Base-by-base conservation (phyloP, 2,797 vertebrate genomes). In the Alosa sapidissima region DNA sequence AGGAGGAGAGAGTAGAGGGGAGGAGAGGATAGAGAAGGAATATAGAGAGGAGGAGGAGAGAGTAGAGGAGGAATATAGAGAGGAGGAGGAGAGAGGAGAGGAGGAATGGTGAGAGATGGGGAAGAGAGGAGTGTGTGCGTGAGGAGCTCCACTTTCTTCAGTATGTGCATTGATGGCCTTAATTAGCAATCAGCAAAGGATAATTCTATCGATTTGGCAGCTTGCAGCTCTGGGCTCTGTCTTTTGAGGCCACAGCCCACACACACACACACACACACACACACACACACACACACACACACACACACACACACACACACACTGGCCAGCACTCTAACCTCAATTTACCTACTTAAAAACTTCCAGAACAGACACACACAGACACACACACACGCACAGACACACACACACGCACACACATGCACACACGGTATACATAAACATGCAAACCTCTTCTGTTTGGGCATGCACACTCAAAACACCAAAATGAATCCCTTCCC, bases 101-200 rank as follows among this genome's bases (percentile, higher is more conserved):
- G 54, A n/a, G 19, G 41, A 51, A 11, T 10, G 1, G 41, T 9
- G 47, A 33, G 28, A 16, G 47, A 16, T 45, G 21, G 14, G 54
- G 65, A 5, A 21, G 14, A 13, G 81, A 65, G 3, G 28, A 52
- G 48, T 52, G 33, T 21, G 21, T 65, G 62, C 28, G 62, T 65
- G 24, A 33, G 24, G 6, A 13, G 62, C 9, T 13, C 62, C 62
- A 33, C 62, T 65, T 24, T 65, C 62, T 11, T 33, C 62, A 65
- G 89, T 89, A 81, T 87, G 91, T 54, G 82, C 90, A 92, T 93
- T 93, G 92, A 93, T 92, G 91, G 90, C 89, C 89, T 90, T 91
- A 93, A 94, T 94, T 94, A 92, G 91, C 89, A 87, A 90, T 91
- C 91, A 88, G 89, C 90, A 88, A 91, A 90, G 88, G 91, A 90